Percentiles rank a stretch among this genome's conserved stretches.
Evolutionary conservation across 1,140 invertebrate species (phyloP).

Genomic region (Spodoptera litura): DNA sequence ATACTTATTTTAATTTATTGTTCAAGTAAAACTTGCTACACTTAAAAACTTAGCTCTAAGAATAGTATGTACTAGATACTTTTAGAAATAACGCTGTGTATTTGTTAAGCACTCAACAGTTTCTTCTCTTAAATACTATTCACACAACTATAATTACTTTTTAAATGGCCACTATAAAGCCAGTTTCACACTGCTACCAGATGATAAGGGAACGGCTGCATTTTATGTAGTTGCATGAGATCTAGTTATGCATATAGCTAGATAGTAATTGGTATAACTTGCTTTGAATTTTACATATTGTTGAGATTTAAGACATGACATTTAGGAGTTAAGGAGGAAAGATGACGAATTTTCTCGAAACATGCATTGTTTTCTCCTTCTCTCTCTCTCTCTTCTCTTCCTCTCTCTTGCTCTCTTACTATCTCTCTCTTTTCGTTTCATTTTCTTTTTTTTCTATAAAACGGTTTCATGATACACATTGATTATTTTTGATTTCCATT

Average conservation of each 20-base stretch:
- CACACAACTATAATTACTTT: conserved; percentile 26
- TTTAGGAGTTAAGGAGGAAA: too few relatives aligned
- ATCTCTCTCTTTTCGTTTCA: too few relatives aligned
- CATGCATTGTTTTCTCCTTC: too few relatives aligned
- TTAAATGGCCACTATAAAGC: conserved; percentile 16
- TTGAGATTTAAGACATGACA: too few relatives aligned
- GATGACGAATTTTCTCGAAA: too few relatives aligned
- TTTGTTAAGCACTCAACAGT: conserved; percentile 7
- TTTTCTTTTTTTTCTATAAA: too few relatives aligned
- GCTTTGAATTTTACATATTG: background rate
- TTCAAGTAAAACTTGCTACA: too few relatives aligned
- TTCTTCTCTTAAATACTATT: background rate
- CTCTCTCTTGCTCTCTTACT: too few relatives aligned
- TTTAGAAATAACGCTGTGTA: conserved; percentile 1
- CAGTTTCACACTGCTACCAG: conserved; percentile 2
- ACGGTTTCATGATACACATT: too few relatives aligned
- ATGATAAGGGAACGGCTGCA: conserved; percentile 19
- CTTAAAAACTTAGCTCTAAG: background rate
- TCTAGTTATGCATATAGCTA: conserved; percentile 1
- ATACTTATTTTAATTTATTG: too few relatives aligned
- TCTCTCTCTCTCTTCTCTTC: too few relatives aligned
- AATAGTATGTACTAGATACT: background rate
- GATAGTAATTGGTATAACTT: background rate
- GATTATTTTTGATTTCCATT: too few relatives aligned
- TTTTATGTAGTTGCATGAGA: background rate